These are phyloP conservation scores for Hedychridium roseum DNA, from an alignment of 2,888 invertebrate genomes.

Conservation along the genomic window DNA sequence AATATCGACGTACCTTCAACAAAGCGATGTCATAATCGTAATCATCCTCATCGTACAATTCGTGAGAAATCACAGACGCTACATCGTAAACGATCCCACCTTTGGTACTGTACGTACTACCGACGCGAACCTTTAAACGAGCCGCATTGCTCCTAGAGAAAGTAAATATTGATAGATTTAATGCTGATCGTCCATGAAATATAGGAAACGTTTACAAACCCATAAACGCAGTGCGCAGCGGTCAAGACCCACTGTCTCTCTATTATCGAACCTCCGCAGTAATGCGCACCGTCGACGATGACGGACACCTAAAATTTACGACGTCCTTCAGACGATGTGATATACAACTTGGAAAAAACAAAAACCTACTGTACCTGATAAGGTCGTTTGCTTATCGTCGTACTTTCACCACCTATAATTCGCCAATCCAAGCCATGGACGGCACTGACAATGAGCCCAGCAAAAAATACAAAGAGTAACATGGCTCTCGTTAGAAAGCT, in stretches of 20 bases:
- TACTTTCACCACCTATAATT: no score
- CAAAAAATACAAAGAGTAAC: no score
- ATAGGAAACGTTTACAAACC: no score
- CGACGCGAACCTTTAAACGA: slow-evolving; percentile 34
- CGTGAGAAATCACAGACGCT: slow-evolving; percentile 53
- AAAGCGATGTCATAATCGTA: slow-evolving; percentile 65
- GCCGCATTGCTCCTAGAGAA: neutral
- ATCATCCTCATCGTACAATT: slow-evolving; percentile 46
- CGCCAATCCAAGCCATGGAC: no score
- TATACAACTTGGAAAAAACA: no score
- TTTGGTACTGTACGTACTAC: slow-evolving; percentile 33
- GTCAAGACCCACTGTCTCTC: slow-evolving; percentile 50
- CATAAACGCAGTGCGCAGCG: slow-evolving; percentile 56
- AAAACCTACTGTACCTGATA: no score
- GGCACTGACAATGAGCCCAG: no score
- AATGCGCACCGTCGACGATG: no score
- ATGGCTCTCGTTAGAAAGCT: neutral
- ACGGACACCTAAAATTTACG: no score
- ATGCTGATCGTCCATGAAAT: neutral
- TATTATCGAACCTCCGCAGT: slow-evolving; percentile 57
- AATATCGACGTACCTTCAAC: slow-evolving; percentile 52
- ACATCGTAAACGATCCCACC: slow-evolving; percentile 38
- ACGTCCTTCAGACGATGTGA: no score
- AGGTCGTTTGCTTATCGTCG: no score
- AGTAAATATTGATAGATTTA: no score